phyloP scores from a whole-genome alignment of 1,140 invertebrate genomes.

The Geopemphigus sp. region DNA sequence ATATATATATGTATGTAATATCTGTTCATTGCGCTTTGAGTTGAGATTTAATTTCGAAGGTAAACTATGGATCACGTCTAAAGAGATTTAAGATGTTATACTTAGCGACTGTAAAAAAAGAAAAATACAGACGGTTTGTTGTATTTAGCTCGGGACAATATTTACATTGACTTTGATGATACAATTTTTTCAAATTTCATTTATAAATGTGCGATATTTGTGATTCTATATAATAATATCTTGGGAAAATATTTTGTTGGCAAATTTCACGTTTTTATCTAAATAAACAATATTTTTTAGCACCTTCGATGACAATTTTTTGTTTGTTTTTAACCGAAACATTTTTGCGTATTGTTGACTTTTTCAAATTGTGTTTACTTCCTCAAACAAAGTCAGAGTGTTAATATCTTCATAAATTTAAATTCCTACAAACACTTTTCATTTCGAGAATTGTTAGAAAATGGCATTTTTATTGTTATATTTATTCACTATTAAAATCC shows the following conservation, averaged over 20 bases:
- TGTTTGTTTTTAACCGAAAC: neutral
- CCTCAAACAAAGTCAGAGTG: neutral
- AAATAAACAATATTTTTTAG: neutral
- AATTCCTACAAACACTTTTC: conserved; percentile 18
- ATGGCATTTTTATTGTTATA: neutral
- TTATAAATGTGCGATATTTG: neutral
- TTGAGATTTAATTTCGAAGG: conserved; percentile 1
- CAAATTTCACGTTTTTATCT: too few relatives aligned
- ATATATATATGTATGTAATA: neutral
- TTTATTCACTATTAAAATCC: too few relatives aligned
- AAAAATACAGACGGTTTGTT: neutral
- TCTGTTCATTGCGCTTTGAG: neutral
- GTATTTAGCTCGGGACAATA: neutral
- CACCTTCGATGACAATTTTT: neutral
- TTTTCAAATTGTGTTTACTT: neutral
- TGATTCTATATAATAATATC: neutral
- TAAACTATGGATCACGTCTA: neutral
- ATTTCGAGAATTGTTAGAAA: neutral
- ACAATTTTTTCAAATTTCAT: neutral
- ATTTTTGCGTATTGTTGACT: neutral
- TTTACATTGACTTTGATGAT: neutral
- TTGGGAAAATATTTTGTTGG: neutral
- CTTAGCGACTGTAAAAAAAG: neutral
- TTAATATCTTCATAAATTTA: conserved; percentile 1
- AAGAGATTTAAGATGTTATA: neutral